phyloP scores from a whole-genome alignment of 2,888 invertebrate species.

The Papilio elwesi region DNA sequence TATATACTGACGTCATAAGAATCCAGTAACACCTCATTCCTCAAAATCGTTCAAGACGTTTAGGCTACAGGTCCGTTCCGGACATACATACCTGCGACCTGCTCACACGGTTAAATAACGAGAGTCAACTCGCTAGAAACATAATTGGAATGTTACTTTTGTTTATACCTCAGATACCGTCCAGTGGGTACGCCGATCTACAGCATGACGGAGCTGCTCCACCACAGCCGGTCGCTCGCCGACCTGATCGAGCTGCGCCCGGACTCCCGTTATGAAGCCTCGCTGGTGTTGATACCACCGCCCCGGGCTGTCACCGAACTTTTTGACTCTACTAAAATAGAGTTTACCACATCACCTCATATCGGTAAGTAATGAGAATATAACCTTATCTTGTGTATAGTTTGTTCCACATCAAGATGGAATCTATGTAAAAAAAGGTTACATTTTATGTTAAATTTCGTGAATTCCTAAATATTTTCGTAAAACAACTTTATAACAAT shows the following conservation, averaged over 20 bases:
- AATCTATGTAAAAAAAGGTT: too few relatives aligned
- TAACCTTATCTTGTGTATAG: neutral
- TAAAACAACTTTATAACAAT: too few relatives aligned
- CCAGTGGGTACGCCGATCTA: slow-evolving; percentile 92
- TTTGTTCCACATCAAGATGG: neutral
- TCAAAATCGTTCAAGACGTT: too few relatives aligned
- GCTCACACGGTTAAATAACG: too few relatives aligned
- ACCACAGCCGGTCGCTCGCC: slow-evolving; percentile 90
- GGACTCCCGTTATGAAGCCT: slow-evolving; percentile 91
- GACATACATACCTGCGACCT: too few relatives aligned
- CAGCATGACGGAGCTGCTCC: slow-evolving; percentile 92
- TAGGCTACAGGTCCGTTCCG: too few relatives aligned
- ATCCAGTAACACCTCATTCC: too few relatives aligned
- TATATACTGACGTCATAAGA: too few relatives aligned
- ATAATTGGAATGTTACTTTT: neutral
- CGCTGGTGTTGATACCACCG: slow-evolving; percentile 92
- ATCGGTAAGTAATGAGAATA: slow-evolving; percentile 76
- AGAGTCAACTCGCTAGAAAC: too few relatives aligned
- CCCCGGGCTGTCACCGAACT: slow-evolving; percentile 91
- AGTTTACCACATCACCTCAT: slow-evolving; percentile 88
- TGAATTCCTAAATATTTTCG: too few relatives aligned
- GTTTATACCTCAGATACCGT: slow-evolving; percentile 85
- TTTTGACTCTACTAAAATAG: slow-evolving; percentile 87
- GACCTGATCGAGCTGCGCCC: slow-evolving; percentile 91
- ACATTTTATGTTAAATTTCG: too few relatives aligned